Conservation (phyloP, 2,113 vertebrate genomes). For the Misgurnus anguillicaudatus region DNA sequence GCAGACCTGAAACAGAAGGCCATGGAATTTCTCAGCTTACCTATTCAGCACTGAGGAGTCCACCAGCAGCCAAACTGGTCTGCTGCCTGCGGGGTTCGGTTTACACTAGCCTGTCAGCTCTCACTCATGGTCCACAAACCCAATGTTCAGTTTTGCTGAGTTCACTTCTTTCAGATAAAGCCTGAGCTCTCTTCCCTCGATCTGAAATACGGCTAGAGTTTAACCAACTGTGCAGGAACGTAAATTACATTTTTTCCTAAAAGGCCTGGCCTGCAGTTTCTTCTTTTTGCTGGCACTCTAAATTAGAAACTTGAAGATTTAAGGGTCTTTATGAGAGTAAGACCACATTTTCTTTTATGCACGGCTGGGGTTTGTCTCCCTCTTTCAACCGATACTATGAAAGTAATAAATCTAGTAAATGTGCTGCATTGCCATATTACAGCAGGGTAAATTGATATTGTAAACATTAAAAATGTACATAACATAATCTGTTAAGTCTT, state of each 20-base stretch:
- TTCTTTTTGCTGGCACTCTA: conserved; percentile 48
- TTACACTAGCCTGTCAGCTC: conserved; percentile 70
- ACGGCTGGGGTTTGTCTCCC: conserved; percentile 12
- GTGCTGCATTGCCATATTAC: conserved; percentile 6
- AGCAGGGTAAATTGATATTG: neutral
- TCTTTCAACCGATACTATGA: conserved; percentile 12
- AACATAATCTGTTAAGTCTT: neutral
- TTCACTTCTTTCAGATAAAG: conserved; percentile 33
- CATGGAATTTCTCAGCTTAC: conserved; percentile 80
- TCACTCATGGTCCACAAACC: conserved; percentile 20
- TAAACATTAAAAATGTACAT: neutral
- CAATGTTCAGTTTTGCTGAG: neutral
- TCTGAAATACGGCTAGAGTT: conserved; percentile 38
- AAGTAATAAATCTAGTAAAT: conserved; percentile 10
- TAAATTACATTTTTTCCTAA: conserved; percentile 49
- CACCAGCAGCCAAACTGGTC: conserved; percentile 68
- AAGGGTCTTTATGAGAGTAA: conserved; percentile 38
- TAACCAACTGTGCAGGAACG: conserved; percentile 47
- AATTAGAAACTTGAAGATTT: conserved; percentile 48
- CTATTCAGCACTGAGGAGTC: conserved; percentile 67
- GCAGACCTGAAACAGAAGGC: conserved; percentile 73
- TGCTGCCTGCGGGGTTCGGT: conserved; percentile 66
- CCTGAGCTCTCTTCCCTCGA: neutral
- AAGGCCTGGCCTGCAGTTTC: conserved; percentile 44
- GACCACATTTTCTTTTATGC: conserved; percentile 42